A percentile compares a stretch with the other conserved stretches of the same genome.
Conservation (phyloP, 2,797 vertebrate genomes). For the Pelodytes ibericus region DNA sequence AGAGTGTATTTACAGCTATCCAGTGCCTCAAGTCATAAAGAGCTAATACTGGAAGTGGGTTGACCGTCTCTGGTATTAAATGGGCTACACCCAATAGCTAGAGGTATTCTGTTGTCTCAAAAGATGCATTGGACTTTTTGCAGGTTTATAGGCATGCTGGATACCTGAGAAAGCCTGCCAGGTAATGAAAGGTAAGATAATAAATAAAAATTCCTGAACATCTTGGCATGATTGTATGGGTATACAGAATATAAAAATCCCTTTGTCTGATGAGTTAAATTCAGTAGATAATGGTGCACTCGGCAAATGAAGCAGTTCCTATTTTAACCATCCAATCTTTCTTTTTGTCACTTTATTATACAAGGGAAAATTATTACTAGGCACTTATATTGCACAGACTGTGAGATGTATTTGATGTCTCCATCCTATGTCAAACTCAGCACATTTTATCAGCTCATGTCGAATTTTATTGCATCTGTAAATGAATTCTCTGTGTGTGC, state of each 20-base stretch:
- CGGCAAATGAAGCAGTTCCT: neutral
- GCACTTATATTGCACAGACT: neutral
- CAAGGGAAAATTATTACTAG: neutral
- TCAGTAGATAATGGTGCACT: neutral
- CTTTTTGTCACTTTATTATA: conserved; percentile 3
- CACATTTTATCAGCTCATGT: conserved; percentile 4
- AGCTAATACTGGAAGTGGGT: too few species aligned
- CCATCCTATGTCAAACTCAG: conserved; percentile 4
- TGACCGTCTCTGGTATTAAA: too few species aligned
- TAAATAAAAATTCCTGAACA: neutral
- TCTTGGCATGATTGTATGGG: neutral
- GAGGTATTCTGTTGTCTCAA: too few species aligned
- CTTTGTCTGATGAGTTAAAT: neutral
- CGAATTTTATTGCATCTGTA: neutral
- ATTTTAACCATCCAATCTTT: neutral
- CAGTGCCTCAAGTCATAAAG: too few species aligned
- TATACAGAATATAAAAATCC: neutral
- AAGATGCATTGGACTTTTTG: too few species aligned
- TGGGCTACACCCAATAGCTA: too few species aligned
- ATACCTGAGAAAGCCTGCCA: neutral
- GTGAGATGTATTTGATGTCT: conserved; percentile 1
- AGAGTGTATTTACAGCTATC: too few species aligned
- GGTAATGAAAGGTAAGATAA: neutral
- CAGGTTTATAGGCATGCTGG: too few species aligned
- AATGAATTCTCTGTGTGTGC: conserved; percentile 3